These are phyloP conservation scores for Leptodactylus fallax DNA, from an alignment of 2,797 vertebrate species.

Conservation along the genomic window DNA sequence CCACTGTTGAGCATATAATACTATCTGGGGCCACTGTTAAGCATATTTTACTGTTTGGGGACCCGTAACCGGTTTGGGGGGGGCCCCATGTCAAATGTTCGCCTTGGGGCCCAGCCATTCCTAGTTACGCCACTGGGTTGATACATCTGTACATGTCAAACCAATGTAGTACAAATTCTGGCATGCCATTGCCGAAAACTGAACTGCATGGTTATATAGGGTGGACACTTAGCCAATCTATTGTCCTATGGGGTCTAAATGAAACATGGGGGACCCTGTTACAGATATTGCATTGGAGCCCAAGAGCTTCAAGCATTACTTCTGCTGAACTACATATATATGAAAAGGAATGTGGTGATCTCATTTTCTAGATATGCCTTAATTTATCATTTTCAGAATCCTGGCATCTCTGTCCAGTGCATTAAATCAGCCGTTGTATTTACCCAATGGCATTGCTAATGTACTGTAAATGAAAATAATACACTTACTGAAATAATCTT, in stretches of 20 bases:
- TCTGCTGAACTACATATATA: not conserved
- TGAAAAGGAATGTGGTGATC: not conserved
- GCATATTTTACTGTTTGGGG: too few species aligned
- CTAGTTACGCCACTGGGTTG: too few species aligned
- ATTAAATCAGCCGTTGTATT: not conserved
- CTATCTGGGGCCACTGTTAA: too few species aligned
- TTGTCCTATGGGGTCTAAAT: too few species aligned
- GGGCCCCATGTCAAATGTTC: too few species aligned
- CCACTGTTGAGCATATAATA: too few species aligned
- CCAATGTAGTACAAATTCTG: too few species aligned
- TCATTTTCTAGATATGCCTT: not conserved
- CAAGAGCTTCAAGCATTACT: not conserved
- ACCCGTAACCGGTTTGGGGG: too few species aligned
- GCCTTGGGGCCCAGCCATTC: too few species aligned
- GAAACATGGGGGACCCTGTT: not conserved
- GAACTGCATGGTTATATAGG: too few species aligned
- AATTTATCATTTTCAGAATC: not conserved
- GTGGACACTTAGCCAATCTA: too few species aligned
- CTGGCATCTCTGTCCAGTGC: not conserved
- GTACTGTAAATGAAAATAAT: conserved; percentile 37
- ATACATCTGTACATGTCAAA: not conserved
- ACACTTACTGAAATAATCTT: conserved; percentile 9
- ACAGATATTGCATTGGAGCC: not conserved
- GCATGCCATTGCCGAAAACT: too few species aligned
- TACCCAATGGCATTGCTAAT: conserved; percentile 6